These are phyloP conservation scores for Neoseiulus cucumeris DNA, from an alignment of 1,140 invertebrate genomes.

Conservation along the genomic window DNA sequence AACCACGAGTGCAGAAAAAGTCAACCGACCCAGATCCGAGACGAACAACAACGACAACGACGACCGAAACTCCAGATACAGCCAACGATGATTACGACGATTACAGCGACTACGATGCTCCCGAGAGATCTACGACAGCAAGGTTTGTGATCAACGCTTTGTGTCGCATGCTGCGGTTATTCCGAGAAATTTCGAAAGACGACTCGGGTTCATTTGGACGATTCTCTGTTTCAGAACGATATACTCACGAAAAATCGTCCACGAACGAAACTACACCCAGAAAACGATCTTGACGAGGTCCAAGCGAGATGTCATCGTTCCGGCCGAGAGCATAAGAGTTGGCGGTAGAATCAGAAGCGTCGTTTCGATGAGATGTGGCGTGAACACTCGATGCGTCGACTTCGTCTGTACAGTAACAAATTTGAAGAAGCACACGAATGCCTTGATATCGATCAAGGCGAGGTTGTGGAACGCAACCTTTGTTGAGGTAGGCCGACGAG, in stretches of 20 bases:
- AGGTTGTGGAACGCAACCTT: conserved; percentile 74
- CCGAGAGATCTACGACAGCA: neutral
- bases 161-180: too few relatives aligned
- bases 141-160: neutral
- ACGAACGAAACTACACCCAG: conserved; percentile 5
- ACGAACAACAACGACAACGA: conserved; percentile 1
- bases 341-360: neutral
- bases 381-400: conserved; percentile 40
- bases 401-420: conserved; percentile 58
- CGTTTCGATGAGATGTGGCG: neutral
- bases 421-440: conserved; percentile 30
- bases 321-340: neutral
- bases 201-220: neutral
- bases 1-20: neutral
- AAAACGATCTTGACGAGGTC: neutral
- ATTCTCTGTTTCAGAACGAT: neutral
- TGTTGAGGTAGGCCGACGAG: conserved; percentile 19
- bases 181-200: too few relatives aligned
- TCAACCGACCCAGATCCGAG: neutral
- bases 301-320: neutral
- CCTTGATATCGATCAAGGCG: conserved; percentile 48
- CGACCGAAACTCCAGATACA: neutral
- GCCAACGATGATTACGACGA: neutral
- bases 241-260: neutral
- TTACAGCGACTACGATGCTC: neutral